These are phyloP conservation scores for Heterohyrax brucei DNA, from an alignment of 2,797 vertebrate genomes.

Conservation along the genomic window DNA sequence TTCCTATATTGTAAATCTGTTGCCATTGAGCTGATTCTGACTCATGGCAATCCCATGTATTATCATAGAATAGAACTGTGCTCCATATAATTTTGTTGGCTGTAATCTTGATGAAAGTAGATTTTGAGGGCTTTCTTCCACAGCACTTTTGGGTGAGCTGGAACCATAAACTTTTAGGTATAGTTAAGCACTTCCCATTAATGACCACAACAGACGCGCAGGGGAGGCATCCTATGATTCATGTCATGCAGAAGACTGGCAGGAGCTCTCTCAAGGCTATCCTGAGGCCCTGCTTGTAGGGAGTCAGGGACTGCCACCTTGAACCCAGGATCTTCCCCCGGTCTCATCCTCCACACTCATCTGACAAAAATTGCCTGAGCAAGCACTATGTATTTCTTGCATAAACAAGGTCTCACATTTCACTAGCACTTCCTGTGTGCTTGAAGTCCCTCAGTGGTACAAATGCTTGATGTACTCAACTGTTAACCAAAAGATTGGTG, in stretches of 20 bases:
- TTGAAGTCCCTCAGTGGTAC: too few relatives aligned
- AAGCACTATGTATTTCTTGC: neutral
- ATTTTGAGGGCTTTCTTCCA: neutral
- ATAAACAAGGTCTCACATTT: neutral
- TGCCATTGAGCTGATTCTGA: neutral
- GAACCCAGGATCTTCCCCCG: neutral
- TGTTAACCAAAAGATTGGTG: too few relatives aligned
- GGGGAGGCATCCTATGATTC: fast-evolving
- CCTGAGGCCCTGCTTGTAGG: neutral
- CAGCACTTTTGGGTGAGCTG: neutral
- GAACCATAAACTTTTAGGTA: too few relatives aligned
- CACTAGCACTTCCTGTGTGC: too few relatives aligned
- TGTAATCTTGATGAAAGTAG: neutral
- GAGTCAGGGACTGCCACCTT: neutral
- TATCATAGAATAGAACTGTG: neutral
- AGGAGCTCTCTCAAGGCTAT: neutral
- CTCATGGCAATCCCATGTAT: neutral
- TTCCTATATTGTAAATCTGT: neutral
- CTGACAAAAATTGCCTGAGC: neutral
- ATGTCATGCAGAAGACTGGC: fast-evolving
- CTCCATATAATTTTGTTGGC: neutral
- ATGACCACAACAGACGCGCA: neutral
- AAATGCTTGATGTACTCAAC: too few relatives aligned
- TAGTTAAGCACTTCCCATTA: too few relatives aligned
- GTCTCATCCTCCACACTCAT: neutral